phyloP scores from a whole-genome alignment of 1,140 invertebrate species.

The Zophobas morio region DNA sequence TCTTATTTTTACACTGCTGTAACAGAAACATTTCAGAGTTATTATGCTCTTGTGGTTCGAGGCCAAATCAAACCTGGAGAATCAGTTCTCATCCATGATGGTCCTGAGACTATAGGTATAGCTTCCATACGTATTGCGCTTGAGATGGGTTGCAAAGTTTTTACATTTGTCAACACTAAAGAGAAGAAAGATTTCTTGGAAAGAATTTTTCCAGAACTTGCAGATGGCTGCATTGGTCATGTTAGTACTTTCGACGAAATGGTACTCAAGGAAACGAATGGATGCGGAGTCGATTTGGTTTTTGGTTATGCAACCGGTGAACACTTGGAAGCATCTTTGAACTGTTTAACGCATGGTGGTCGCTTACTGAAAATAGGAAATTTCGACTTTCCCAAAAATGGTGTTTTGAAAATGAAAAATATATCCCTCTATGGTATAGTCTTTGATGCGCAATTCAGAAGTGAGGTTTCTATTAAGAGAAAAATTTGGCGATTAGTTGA shows the following conservation, averaged over 20 bases:
- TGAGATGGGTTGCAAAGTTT: constrained; percentile 87
- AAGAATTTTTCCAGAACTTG: constrained; percentile 87
- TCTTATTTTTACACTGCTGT: neutral
- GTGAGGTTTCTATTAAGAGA: constrained; percentile 69
- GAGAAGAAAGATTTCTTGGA: constrained; percentile 94
- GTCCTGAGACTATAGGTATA: constrained; percentile 96
- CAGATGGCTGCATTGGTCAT: constrained; percentile 87
- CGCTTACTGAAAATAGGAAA: constrained; percentile 98
- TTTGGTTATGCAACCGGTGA: constrained; percentile 95
- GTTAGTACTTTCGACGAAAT: constrained; percentile 84
- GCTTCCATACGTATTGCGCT: constrained; percentile 95
- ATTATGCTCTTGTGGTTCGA: constrained; percentile 91
- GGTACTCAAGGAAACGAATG: constrained; percentile 82
- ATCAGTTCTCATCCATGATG: constrained; percentile 93
- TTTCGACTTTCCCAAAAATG: constrained; percentile 95
- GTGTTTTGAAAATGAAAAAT: constrained; percentile 96
- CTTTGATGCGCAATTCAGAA: constrained; percentile 94
- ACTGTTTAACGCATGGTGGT: constrained; percentile 91
- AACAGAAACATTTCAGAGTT: constrained; percentile 71
- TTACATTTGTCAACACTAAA: constrained; percentile 88
- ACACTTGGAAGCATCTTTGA: constrained; percentile 92
- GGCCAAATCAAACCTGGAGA: constrained; percentile 89
- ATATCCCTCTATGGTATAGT: constrained; percentile 97
- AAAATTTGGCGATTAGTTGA: too few species aligned
- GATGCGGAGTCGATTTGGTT: constrained; percentile 92